phyloP scores from a whole-genome alignment of 2,888 invertebrate species.

The Melitaea athalia region DNA sequence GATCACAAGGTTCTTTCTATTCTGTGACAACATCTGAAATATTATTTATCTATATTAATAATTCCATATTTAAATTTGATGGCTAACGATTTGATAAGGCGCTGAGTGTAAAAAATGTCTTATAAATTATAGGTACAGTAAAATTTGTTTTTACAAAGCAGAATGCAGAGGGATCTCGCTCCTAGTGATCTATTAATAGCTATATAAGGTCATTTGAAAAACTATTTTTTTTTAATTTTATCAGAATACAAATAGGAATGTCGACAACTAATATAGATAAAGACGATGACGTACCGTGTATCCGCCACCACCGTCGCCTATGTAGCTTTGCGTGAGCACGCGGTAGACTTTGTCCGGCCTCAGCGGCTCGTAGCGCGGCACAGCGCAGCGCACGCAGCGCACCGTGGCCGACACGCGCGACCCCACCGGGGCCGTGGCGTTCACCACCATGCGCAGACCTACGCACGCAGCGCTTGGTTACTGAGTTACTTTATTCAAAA shows the following conservation, averaged over 20 bases:
- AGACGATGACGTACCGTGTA: conserved; percentile 70
- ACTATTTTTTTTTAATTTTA: too few species aligned
- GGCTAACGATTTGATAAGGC: too few species aligned
- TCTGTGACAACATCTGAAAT: conserved; percentile 70
- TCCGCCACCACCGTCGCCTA: conserved; percentile 87
- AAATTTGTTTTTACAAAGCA: too few species aligned
- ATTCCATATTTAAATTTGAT: too few species aligned
- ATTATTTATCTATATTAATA: neutral
- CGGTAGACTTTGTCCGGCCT: conserved; percentile 82
- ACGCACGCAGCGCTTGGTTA: neutral
- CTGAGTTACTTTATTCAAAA: too few species aligned
- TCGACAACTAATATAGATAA: too few species aligned
- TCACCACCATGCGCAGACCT: conserved; percentile 84
- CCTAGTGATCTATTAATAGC: too few species aligned
- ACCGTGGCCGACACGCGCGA: conserved; percentile 81
- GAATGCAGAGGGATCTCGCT: too few species aligned
- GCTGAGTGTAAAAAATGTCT: too few species aligned
- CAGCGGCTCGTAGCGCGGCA: conserved; percentile 84
- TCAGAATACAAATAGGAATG: too few species aligned
- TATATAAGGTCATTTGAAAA: too few species aligned
- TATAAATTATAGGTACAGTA: too few species aligned
- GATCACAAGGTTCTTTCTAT: conserved; percentile 72
- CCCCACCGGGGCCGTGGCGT: conserved; percentile 82
- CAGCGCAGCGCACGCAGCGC: conserved; percentile 84
- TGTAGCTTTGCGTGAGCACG: conserved; percentile 83